Conservation (phyloP, 2,797 vertebrate genomes). For the Scomberomorus guttatus region DNA sequence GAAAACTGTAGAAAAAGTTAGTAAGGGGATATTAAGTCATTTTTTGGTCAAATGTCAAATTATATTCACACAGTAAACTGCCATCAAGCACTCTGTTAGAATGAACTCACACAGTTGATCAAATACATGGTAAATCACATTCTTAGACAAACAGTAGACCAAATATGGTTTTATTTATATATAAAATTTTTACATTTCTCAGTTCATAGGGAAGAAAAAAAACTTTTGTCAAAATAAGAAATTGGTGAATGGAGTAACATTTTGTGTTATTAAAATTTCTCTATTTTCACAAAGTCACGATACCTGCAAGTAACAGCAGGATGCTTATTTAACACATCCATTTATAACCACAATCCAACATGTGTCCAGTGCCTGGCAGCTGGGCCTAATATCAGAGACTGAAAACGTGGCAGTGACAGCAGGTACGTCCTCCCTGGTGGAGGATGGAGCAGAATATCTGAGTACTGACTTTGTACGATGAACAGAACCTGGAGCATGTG, state of each 20-base stretch:
- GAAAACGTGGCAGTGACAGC: constrained; percentile 61
- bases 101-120: not conserved
- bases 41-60: too few relatives aligned
- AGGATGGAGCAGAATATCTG: constrained; percentile 5
- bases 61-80: not conserved
- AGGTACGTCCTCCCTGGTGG: constrained; percentile 21
- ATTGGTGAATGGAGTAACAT: constrained; percentile 24
- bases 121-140: not conserved
- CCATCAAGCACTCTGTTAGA: not conserved
- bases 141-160: constrained; percentile 33
- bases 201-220: constrained; percentile 23
- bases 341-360: constrained; percentile 19
- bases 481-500: too few relatives aligned
- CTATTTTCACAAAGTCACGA: constrained; percentile 47
- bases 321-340: constrained; percentile 23
- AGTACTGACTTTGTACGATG: not conserved
- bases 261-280: constrained; percentile 38
- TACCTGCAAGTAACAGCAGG: constrained; percentile 35
- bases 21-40: too few relatives aligned
- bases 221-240: constrained; percentile 42
- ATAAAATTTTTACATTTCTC: constrained; percentile 51
- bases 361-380: constrained; percentile 12
- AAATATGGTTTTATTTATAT: constrained; percentile 59
- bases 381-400: constrained; percentile 12
- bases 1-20: too few relatives aligned